A percentile compares a stretch with the other conserved stretches of the same genome.
Conservation (phyloP, 2,113 vertebrate genomes). For the Sinocyclocheilus anophthalmus region DNA sequence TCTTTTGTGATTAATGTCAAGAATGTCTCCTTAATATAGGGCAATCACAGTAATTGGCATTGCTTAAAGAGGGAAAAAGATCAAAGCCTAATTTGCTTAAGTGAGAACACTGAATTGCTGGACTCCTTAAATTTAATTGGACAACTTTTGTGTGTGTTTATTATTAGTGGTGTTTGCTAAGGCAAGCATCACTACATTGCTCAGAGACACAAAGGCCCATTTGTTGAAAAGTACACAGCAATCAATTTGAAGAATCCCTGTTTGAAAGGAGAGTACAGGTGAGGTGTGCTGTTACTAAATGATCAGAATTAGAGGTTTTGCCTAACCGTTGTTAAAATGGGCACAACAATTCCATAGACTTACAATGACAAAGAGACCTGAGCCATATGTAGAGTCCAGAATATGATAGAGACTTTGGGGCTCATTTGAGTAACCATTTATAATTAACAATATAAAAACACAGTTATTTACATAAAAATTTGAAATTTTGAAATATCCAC, state of each 20-base stretch:
- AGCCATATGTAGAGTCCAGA: not conserved
- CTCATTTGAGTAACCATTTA: too few relatives aligned
- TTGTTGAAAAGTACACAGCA: not conserved
- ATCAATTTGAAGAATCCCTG: not conserved
- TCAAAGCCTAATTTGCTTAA: slow-evolving; percentile 64
- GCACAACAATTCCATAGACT: not conserved
- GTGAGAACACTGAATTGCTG: not conserved
- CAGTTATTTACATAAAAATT: too few relatives aligned
- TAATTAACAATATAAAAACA: too few relatives aligned
- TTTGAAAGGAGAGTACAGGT: not conserved
- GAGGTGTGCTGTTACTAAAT: not conserved
- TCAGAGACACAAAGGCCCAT: not conserved
- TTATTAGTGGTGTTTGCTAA: not conserved
- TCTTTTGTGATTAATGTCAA: slow-evolving; percentile 63
- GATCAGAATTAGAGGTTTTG: not conserved
- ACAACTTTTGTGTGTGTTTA: not conserved
- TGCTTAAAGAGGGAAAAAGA: slow-evolving; percentile 61
- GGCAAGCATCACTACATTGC: not conserved
- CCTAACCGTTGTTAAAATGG: not conserved
- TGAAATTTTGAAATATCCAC: too few relatives aligned
- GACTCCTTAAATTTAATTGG: slow-evolving; percentile 12
- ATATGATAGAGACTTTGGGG: not conserved
- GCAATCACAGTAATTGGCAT: slow-evolving; percentile 75
- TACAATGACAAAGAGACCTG: not conserved
- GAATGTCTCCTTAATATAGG: slow-evolving; percentile 73